Evolutionary conservation across 2,888 invertebrate genomes (phyloP).

Genomic region (Salpingus planirostris): DNA sequence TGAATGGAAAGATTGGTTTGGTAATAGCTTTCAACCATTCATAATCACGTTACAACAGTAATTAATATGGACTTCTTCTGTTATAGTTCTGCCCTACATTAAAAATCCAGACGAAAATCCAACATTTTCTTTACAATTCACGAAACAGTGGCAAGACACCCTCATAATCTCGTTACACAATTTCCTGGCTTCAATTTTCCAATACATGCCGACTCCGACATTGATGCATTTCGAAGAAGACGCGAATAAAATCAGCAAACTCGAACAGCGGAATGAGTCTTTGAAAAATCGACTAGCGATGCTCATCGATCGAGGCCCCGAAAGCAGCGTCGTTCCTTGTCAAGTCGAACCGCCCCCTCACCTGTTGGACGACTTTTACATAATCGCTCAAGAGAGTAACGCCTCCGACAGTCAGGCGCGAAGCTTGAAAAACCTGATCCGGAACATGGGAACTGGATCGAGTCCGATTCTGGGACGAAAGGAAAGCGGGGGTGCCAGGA

Average conservation of each 20-base stretch:
- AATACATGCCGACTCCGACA: slow-evolving; percentile 82
- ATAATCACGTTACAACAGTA: neutral
- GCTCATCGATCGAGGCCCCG: slow-evolving; percentile 40
- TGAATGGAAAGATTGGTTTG: slow-evolving; percentile 98
- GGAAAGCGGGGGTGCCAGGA: slow-evolving; percentile 46
- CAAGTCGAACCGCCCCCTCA: slow-evolving; percentile 66
- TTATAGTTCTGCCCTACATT: slow-evolving; percentile 81
- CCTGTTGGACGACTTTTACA: slow-evolving; percentile 85
- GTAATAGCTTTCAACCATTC: slow-evolving; percentile 46
- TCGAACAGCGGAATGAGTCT: slow-evolving; percentile 77
- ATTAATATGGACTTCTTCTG: slow-evolving; percentile 1
- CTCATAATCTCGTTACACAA: slow-evolving; percentile 85
- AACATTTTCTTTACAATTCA: slow-evolving; percentile 80
- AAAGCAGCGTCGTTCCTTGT: slow-evolving; percentile 48
- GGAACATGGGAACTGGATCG: slow-evolving; percentile 69
- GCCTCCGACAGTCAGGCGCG: slow-evolving; percentile 57
- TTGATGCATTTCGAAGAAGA: slow-evolving; percentile 82
- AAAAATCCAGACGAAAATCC: slow-evolving; percentile 88
- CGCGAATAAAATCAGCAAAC: slow-evolving; percentile 63
- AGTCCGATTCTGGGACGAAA: slow-evolving; percentile 75
- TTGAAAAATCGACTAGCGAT: slow-evolving; percentile 52
- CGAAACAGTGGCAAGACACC: slow-evolving; percentile 92
- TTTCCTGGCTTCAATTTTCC: slow-evolving; percentile 80
- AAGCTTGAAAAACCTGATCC: slow-evolving; percentile 67
- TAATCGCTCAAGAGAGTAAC: slow-evolving; percentile 69